These are phyloP conservation scores for Chiridota heheva DNA, from an alignment of 35 echinoderm and acorn worm species.

Conservation along the genomic window DNA sequence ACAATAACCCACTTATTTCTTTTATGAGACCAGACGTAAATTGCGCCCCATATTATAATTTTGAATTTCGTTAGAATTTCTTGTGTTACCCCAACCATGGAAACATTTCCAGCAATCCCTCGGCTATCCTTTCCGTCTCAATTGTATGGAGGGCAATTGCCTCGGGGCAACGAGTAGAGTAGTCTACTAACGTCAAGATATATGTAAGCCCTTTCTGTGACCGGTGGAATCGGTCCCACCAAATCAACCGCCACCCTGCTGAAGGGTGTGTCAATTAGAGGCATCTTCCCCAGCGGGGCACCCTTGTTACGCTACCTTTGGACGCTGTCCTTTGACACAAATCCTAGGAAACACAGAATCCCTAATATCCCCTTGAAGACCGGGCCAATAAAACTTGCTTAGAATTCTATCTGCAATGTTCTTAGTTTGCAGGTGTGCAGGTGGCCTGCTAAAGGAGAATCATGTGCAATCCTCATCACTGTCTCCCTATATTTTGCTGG, in stretches of 20 bases:
- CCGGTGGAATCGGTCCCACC: conserved; percentile 15
- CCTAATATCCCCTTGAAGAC: too few relatives aligned
- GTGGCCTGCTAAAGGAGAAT: too few relatives aligned
- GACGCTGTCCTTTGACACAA: too few relatives aligned
- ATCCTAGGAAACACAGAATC: too few relatives aligned
- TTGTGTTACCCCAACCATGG: conserved; percentile 39
- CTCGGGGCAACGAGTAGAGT: conserved; percentile 50
- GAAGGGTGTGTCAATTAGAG: conserved; percentile 47
- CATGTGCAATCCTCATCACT: too few relatives aligned
- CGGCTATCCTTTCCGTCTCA: conserved; percentile 49
- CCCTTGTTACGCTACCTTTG: too few relatives aligned
- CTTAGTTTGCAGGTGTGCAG: too few relatives aligned
- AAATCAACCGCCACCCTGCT: conserved; percentile 49
- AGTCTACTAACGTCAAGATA: conserved; percentile 45
- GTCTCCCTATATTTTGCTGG: too few relatives aligned
- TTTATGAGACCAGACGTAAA: conserved; percentile 22
- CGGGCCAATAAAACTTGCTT: too few relatives aligned
- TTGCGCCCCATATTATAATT: too few relatives aligned
- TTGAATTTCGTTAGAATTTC: too few relatives aligned
- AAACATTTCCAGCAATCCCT: conserved; percentile 49
- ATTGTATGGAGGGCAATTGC: conserved; percentile 35
- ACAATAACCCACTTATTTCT: conserved; percentile 16
- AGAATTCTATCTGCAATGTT: too few relatives aligned
- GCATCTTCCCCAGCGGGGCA: conserved; percentile 40
- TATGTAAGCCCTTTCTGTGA: conserved; percentile 23